Percentiles rank a stretch among this genome's conserved stretches.
Evolutionary conservation across 64 coral and sea anemone species (phyloP).

Genomic region (Montipora foliosa): DNA sequence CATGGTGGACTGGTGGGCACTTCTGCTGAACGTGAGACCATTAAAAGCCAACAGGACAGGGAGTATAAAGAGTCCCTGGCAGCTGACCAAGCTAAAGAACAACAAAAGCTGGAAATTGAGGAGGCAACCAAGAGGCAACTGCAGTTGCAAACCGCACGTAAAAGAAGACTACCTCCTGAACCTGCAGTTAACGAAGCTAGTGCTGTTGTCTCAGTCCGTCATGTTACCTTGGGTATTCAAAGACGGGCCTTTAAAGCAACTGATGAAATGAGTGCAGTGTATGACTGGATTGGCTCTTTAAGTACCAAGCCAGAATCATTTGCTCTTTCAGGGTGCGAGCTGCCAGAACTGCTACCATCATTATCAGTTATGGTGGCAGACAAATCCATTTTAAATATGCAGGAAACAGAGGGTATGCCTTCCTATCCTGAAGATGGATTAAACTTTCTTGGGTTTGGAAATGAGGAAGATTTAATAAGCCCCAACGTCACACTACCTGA

Average conservation of each 20-base stretch:
- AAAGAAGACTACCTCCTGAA: not conserved
- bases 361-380: slow-evolving; percentile 8
- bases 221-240: slow-evolving; percentile 38
- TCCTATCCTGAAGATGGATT: too few relatives aligned
- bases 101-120: too few relatives aligned
- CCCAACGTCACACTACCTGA: too few relatives aligned
- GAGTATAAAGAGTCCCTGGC: too few relatives aligned
- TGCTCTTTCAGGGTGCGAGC: slow-evolving; percentile 22
- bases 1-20: too few relatives aligned
- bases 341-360: not conserved
- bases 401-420: too few relatives aligned
- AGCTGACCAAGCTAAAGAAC: too few relatives aligned
- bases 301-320: slow-evolving; percentile 49
- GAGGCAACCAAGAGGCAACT: too few relatives aligned
- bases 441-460: too few relatives aligned
- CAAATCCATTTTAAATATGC: not conserved
- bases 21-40: too few relatives aligned
- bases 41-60: too few relatives aligned
- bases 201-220: slow-evolving; percentile 23
- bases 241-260: slow-evolving; percentile 14
- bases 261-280: slow-evolving; percentile 50
- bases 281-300: slow-evolving; percentile 43
- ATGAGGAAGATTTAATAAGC: too few relatives aligned
- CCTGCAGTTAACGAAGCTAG: not conserved
- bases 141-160: not conserved